phyloP scores from a whole-genome alignment of 2,113 vertebrate genomes.

The Ciconia stormi region DNA sequence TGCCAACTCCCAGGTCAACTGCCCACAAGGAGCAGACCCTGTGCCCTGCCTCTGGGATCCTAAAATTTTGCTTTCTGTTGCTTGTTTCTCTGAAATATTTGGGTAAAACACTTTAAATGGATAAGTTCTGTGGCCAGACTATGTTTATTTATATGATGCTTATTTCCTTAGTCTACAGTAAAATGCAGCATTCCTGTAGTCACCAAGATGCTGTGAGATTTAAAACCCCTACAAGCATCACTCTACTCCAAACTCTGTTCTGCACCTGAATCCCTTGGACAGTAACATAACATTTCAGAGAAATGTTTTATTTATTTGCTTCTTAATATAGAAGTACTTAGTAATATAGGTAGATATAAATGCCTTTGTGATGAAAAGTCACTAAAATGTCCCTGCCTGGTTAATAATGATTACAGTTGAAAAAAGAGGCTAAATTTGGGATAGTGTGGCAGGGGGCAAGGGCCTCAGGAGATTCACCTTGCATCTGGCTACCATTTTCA shows the following conservation, averaged over 20 bases:
- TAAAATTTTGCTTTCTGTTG: background rate
- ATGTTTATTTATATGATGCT: background rate
- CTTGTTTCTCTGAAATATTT: background rate
- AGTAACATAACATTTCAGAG: background rate
- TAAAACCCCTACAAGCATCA: background rate
- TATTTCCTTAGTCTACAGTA: background rate
- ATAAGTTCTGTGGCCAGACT: background rate
- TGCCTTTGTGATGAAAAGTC: background rate
- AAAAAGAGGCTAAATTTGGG: background rate
- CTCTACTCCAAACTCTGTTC: background rate
- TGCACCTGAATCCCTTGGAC: background rate
- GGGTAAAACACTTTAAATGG: background rate
- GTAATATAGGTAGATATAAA: background rate
- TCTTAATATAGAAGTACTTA: background rate
- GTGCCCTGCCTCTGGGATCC: background rate
- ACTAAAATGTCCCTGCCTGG: background rate
- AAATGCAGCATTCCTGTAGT: background rate
- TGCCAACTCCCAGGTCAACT: background rate
- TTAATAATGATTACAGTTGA: background rate
- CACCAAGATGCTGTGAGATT: background rate
- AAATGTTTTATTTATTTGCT: background rate
- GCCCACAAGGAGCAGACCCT: rapidly evolving
- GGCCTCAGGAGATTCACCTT: background rate
- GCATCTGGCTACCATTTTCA: background rate
- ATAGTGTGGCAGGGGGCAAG: background rate